Base-by-base conservation (phyloP, 2,113 vertebrate species). In the Dryoscopus gambensis region DNA sequence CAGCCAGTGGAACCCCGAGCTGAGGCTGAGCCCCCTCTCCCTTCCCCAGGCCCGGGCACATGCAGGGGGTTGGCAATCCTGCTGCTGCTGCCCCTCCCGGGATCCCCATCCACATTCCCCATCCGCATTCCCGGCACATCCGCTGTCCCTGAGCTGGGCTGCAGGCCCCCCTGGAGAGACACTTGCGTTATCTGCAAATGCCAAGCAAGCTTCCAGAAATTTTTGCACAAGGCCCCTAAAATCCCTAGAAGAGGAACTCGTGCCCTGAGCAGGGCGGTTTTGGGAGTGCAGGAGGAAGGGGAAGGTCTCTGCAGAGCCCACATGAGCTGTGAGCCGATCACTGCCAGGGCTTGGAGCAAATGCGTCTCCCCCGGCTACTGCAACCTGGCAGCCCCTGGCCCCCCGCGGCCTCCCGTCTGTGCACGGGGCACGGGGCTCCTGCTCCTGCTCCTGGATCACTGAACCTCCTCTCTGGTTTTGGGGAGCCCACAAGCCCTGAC, bases 101-200 rank as follows among this genome's bases (percentile, higher is more conserved):
- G 84, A 74, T 84, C 59, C 64, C 73, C 14, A 20, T 75, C 87
- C 78, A 31, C 70, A 15, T 59, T 90, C 71, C 68, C 84, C 12
- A 39, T 76, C 92, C 39, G 27, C 84, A 52, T 91, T 94, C 93
- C 92, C 3, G 22, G 74, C 90, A 71, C 92, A 91, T 87, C 81
- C 35, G 1, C 60, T 24, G 39, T 46, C 62, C 93, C 95, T 5
- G 65, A 67, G 87, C 87, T 1, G 4, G 50, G 78, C 80, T 75
- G 84, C 42, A 6, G 55, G 65, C 78, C 82, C 44, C 84, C 84
- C 96, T 4, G 57, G 74, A 76, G 84, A 68, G 60, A 68, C 62
- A 0, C 40, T 84, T 2, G 27, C 2, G 6, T 71, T 82, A 68
- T 25, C 93, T 56, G 75, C 65, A 85, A 76, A 91, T 18, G 57